A percentile compares a stretch with the other conserved stretches of the same genome.
These are phyloP conservation scores for Drosophila aldrichi DNA, from an alignment of 2,888 invertebrate species.

Conservation along the genomic window DNA sequence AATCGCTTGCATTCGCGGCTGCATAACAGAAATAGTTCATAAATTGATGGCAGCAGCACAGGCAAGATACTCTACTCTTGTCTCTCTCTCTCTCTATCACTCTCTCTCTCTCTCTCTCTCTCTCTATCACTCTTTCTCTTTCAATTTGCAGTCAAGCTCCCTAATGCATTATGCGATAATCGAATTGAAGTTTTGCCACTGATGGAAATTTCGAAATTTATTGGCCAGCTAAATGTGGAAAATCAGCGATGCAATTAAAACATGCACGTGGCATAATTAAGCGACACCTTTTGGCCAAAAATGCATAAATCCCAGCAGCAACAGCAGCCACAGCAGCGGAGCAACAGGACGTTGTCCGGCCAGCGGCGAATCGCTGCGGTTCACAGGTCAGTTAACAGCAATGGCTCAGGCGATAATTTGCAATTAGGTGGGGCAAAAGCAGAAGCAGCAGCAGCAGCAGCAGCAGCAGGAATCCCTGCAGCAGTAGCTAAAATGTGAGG, in stretches of 20 bases:
- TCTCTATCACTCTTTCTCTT: too few species aligned
- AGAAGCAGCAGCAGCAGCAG: conserved; percentile 22
- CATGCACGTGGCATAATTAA: conserved; percentile 76
- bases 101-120: background rate
- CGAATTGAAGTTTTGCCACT: conserved; percentile 49
- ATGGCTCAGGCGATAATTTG: conserved; percentile 73
- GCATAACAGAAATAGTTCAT: conserved; percentile 29
- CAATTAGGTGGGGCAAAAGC: conserved; percentile 65
- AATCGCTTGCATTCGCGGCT: conserved; percentile 11
- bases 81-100: background rate
- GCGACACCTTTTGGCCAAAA: conserved; percentile 61
- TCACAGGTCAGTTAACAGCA: conserved; percentile 63
- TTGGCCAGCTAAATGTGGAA: conserved; percentile 62
- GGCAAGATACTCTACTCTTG: background rate
- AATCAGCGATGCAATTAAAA: conserved; percentile 72
- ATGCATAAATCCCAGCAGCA: conserved; percentile 53
- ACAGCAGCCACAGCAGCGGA: conserved; percentile 1
- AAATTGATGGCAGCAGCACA: conserved; percentile 25
- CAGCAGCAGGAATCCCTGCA: background rate
- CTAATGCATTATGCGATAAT: conserved; percentile 53
- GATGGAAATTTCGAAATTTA: conserved; percentile 46
- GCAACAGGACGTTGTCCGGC: conserved; percentile 13
- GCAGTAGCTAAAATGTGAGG: conserved; percentile 27
- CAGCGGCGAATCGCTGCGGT: conserved; percentile 20
- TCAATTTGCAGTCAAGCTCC: conserved; percentile 7